phyloP scores from a whole-genome alignment of 2,797 vertebrate species.

The Falco cherrug region DNA sequence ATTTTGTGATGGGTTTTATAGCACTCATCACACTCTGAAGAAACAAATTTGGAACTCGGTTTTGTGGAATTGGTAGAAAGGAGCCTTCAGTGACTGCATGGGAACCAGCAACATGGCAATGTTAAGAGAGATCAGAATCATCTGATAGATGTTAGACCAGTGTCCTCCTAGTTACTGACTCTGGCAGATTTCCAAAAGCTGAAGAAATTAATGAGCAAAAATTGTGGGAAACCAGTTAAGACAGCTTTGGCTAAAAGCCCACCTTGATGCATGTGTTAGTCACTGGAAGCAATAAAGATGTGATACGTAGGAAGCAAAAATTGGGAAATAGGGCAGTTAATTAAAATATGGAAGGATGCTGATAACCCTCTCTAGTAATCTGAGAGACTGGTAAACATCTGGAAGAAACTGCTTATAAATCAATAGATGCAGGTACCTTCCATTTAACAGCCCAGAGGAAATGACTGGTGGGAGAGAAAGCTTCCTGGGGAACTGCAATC shows the following conservation, averaged over 20 bases:
- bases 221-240: not conserved
- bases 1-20: not conserved
- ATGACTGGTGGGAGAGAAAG: not conserved
- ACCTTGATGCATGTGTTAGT: not conserved
- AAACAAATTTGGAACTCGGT: not conserved
- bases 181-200: not conserved
- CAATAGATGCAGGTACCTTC: not conserved
- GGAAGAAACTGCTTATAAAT: not conserved
- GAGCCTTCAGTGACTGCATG: not conserved
- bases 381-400: not conserved
- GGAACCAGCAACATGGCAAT: not conserved
- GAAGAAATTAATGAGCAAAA: not conserved
- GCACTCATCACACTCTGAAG: fast-evolving
- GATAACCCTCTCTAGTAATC: not conserved
- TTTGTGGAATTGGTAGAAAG: not conserved
- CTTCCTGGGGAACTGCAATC: not conserved
- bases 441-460: not conserved
- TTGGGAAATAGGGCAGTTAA: not conserved
- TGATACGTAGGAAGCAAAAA: not conserved
- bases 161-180: not conserved
- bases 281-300: not conserved
- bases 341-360: not conserved
- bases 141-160: not conserved
- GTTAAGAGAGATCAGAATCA: not conserved
- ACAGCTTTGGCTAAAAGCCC: not conserved